These are phyloP conservation scores for Leptopterna dolabrata DNA, from an alignment of 2,888 invertebrate species.

Conservation along the genomic window DNA sequence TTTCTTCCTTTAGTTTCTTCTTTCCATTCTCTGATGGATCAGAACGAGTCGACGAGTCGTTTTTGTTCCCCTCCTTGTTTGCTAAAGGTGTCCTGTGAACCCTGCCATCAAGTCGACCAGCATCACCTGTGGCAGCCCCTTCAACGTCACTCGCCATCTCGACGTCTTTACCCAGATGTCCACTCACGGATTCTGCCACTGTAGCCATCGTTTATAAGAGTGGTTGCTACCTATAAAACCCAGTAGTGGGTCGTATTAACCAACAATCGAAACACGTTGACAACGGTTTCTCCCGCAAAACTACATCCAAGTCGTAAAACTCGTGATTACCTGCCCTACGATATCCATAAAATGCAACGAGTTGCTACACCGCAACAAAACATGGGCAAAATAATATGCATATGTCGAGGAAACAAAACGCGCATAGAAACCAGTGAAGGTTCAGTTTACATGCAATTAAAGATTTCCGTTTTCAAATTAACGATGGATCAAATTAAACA, in stretches of 20 bases:
- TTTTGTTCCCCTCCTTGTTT: neutral
- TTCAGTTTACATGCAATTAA: too few species aligned
- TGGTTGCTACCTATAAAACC: neutral
- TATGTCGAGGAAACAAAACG: too few species aligned
- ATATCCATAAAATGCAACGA: neutral
- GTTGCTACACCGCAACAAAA: neutral
- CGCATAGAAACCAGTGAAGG: too few species aligned
- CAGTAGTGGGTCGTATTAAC: neutral
- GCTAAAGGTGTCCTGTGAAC: neutral
- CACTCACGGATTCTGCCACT: neutral
- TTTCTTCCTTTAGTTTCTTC: constrained; percentile 73
- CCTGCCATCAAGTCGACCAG: neutral
- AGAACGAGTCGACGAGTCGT: neutral
- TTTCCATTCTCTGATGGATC: constrained; percentile 55
- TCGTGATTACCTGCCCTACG: neutral
- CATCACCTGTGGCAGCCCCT: constrained; percentile 1
- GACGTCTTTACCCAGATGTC: neutral
- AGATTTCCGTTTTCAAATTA: too few species aligned
- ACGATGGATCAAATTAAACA: too few species aligned
- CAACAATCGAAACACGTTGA: neutral
- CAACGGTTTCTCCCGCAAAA: neutral
- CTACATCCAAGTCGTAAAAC: neutral
- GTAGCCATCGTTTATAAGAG: neutral
- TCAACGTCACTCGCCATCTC: neutral
- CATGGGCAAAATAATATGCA: neutral